Evolutionary conservation across 2,797 vertebrate species (phyloP).

Genomic region (Epinephelus awoara): DNA sequence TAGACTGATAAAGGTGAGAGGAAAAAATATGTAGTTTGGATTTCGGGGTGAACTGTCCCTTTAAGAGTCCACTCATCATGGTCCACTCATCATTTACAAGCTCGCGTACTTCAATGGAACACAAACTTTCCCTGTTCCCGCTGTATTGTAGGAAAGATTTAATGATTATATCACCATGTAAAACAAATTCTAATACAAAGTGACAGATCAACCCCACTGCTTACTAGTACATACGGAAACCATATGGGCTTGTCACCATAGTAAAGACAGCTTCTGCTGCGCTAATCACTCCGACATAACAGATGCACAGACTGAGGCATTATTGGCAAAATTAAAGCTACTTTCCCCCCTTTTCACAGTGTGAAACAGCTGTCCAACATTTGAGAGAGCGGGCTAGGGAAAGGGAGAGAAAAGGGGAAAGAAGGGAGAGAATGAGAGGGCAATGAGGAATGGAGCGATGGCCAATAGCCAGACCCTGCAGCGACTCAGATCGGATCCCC

Average conservation of each 20-base stretch:
- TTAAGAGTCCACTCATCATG: background rate
- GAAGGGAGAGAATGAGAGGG: constrained; percentile 9
- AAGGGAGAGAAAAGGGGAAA: background rate
- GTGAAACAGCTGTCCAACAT: constrained; percentile 76
- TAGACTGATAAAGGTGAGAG: too few relatives aligned
- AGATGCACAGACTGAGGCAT: constrained; percentile 76
- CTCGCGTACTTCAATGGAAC: background rate
- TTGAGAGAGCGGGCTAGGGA: constrained; percentile 27
- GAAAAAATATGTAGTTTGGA: too few relatives aligned
- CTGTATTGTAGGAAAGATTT: constrained; percentile 31
- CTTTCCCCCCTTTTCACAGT: constrained; percentile 54
- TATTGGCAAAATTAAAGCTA: constrained; percentile 73
- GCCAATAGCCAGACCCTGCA: constrained; percentile 67
- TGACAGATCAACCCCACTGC: constrained; percentile 65
- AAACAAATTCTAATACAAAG: constrained; percentile 63
- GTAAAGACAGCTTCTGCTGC: constrained; percentile 71
- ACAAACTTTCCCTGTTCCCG: background rate
- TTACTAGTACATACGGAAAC: constrained; percentile 65
- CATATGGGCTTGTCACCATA: constrained; percentile 75
- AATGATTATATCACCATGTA: constrained; percentile 51
- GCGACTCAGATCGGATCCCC: constrained; percentile 68
- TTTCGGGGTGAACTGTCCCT: too few relatives aligned
- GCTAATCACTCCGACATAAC: constrained; percentile 72
- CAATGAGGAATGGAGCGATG: constrained; percentile 54
- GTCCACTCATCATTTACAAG: background rate